Conservation (phyloP, 1,140 invertebrate genomes). For the Caligus rogercresseyi region DNA sequence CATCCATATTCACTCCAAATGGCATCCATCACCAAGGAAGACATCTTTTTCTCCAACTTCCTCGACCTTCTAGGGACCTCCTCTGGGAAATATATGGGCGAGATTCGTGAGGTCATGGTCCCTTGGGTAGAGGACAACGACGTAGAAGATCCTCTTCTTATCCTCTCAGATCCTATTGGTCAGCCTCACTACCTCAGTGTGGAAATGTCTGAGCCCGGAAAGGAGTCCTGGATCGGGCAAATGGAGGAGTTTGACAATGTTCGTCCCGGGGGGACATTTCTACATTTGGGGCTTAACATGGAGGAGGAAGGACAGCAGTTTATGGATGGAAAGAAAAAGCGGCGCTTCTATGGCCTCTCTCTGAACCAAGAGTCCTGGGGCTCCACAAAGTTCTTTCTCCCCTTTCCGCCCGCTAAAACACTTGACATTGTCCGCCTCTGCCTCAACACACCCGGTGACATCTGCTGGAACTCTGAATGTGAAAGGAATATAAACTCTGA, state of each 20-base stretch:
- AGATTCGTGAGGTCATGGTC: neutral
- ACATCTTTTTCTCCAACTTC: neutral
- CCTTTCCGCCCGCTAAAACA: neutral
- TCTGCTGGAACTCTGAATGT: neutral
- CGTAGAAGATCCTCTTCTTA: neutral
- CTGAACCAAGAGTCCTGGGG: neutral
- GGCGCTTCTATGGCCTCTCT: neutral
- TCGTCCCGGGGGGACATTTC: neutral
- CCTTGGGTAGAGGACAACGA: neutral
- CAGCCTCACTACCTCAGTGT: neutral
- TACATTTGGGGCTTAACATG: neutral
- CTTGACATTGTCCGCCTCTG: neutral
- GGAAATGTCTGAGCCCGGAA: neutral
- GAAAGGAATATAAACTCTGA: neutral
- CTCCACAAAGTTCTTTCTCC: neutral
- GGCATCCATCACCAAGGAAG: too few species aligned
- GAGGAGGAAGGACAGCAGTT: neutral
- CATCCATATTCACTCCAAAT: too few species aligned
- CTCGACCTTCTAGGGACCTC: neutral
- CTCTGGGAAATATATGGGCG: neutral
- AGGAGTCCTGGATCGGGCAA: neutral
- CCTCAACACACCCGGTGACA: neutral
- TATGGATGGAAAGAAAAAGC: neutral
- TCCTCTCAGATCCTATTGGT: neutral
- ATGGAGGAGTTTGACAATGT: neutral